Conservation (phyloP, 2,113 vertebrate genomes). For the Galbula dea region DNA sequence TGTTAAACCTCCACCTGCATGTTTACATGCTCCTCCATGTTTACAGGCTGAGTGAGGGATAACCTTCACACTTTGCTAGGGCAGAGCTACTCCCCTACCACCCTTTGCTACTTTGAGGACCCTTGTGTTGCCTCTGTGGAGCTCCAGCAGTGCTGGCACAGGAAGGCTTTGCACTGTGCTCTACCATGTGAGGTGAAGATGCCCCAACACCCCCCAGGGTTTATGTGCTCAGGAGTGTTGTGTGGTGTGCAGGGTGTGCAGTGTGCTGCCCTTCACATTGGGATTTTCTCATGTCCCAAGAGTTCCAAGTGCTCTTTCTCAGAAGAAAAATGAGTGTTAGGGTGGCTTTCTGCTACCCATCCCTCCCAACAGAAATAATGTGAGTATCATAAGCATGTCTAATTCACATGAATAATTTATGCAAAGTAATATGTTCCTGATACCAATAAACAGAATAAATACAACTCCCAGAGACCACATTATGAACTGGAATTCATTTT, state of each 20-base stretch:
- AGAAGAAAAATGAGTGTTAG: neutral
- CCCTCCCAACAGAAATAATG: neutral
- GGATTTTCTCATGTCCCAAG: neutral
- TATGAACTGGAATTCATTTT: conserved; percentile 47
- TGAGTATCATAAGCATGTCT: neutral
- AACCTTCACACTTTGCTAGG: neutral
- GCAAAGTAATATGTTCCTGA: conserved; percentile 52
- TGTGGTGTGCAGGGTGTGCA: neutral
- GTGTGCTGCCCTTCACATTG: fast-evolving
- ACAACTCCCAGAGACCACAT: conserved; percentile 55
- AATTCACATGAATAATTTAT: conserved; percentile 63
- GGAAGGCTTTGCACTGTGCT: neutral
- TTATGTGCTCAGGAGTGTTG: neutral
- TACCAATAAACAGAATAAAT: conserved; percentile 61
- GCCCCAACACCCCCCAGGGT: fast-evolving
- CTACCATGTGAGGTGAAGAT: fast-evolving
- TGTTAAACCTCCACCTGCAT: neutral
- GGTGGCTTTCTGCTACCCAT: neutral
- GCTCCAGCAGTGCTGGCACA: too few species aligned
- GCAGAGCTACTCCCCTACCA: neutral
- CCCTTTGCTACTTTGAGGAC: neutral
- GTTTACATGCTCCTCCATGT: neutral
- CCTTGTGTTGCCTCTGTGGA: neutral
- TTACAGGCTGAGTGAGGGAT: neutral
- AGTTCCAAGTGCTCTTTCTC: neutral